Evolutionary conservation across 1,140 invertebrate genomes (phyloP), one percentile per base, ranked within the genome.

Genomic region (Lepidurus arcticus): DNA sequence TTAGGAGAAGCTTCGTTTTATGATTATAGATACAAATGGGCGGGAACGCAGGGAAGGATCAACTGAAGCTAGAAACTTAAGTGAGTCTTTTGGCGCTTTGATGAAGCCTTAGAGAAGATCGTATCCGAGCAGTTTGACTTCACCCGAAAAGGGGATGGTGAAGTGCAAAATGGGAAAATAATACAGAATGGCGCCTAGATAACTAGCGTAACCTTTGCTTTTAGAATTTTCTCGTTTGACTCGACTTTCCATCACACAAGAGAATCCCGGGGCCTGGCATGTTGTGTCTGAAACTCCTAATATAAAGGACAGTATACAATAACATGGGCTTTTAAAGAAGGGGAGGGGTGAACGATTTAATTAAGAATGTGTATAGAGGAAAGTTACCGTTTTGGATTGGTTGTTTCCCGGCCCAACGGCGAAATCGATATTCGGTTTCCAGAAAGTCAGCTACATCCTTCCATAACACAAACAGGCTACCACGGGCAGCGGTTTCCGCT

Each of bases 111-210:
- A 78, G 8, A 78, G 34, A 42, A 78, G 45, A 78, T 78, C 78
- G 44, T 74, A 78, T 44, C 79, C 79, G 24, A 80, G 76, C n/a
- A 80, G 73, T 53, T 78, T 80, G 26, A 80, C 24, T 24, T 76
- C 73, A 42, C 76, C 79, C n/a, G 76, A 76, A 73, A 80, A 80
- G 53, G 79, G 79, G 44, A 80, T 73, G 7, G 75, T 80, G 44
- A 80, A 80, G 13, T 76, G 76, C n/a, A 80, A 74, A 16, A 80
- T 47, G 21, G 79, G 79, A 42, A 80, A 80, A 6, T 43, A 44
- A 43, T 77, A 80, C 21, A 80, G 74, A 45, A 80, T 80, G 73
- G 73, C 77, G 13, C 79, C 79, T 2, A 80, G 34, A 53, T 80
- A 80, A 4, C 76, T 73, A 8, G 65, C 45, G 44, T 77, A 80